Conservation (phyloP, 2,797 vertebrate species). For the Cetoscarus ocellatus region DNA sequence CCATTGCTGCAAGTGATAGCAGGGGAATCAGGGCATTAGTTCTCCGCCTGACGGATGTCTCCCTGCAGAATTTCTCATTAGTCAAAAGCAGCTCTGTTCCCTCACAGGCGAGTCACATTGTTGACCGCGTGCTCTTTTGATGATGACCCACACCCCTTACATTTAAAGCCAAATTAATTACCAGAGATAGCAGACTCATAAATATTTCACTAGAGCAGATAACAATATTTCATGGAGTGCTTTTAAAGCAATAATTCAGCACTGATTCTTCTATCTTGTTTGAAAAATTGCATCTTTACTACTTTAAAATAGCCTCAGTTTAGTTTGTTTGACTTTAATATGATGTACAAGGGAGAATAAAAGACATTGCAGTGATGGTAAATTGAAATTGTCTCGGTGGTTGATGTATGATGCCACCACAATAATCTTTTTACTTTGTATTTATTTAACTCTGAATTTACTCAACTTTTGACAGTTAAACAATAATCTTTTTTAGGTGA, state of each 20-base stretch:
- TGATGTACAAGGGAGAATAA: too few species aligned
- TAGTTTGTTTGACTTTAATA: too few species aligned
- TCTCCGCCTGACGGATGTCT: conserved; percentile 60
- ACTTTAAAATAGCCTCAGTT: too few species aligned
- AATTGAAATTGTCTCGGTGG: too few species aligned
- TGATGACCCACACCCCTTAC: conserved; percentile 44
- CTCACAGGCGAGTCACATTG: conserved; percentile 46
- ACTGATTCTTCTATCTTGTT: background rate
- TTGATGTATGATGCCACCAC: too few species aligned
- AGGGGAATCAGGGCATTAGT: conserved; percentile 35
- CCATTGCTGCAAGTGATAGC: conserved; percentile 48
- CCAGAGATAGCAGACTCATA: conserved; percentile 34
- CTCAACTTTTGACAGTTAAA: too few species aligned
- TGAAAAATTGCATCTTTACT: too few species aligned
- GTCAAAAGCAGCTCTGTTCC: conserved; percentile 61
- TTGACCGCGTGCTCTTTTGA: conserved; percentile 52
- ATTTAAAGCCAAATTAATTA: conserved; percentile 63
- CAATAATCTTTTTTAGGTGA: too few species aligned
- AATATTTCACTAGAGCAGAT: conserved; percentile 48
- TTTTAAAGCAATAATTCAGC: conserved; percentile 6
- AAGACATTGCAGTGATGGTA: too few species aligned
- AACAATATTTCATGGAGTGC: conserved; percentile 20
- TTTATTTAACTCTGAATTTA: too few species aligned
- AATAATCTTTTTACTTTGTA: too few species aligned
- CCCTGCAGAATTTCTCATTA: conserved; percentile 60